phyloP scores from a whole-genome alignment of 2,797 vertebrate species.

The Microctenopoma steveboyesi region DNA sequence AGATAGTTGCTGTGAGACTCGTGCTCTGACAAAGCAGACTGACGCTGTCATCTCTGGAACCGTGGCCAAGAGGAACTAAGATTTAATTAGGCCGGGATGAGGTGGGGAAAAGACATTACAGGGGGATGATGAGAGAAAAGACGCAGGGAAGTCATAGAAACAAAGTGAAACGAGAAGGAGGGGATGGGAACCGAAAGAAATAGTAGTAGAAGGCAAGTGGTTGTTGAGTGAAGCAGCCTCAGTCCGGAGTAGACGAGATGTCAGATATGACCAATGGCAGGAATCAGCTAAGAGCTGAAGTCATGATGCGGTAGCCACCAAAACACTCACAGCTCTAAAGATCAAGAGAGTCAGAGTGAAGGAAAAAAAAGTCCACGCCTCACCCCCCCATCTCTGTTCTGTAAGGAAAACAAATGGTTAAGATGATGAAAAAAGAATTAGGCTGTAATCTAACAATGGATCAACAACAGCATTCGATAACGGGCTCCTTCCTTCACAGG shows the following conservation, averaged over 20 bases:
- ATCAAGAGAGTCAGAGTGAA: slow-evolving; percentile 37
- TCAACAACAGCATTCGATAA: slow-evolving; percentile 69
- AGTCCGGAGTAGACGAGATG: slow-evolving; percentile 41
- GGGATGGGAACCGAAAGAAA: not conserved
- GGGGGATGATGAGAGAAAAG: not conserved
- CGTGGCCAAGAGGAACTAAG: too few species aligned
- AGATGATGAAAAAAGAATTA: slow-evolving; percentile 82
- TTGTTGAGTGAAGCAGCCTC: slow-evolving; percentile 24
- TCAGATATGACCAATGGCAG: slow-evolving; percentile 73
- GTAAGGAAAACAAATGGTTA: slow-evolving; percentile 81
- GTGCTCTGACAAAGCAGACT: too few species aligned
- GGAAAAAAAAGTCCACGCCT: slow-evolving; percentile 29
- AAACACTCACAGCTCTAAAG: slow-evolving; percentile 45
- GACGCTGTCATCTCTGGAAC: too few species aligned
- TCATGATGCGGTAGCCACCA: slow-evolving; percentile 58
- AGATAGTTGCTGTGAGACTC: not conserved
- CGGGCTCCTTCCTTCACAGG: slow-evolving; percentile 34
- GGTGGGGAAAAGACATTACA: not conserved
- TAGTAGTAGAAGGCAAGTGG: slow-evolving; percentile 7
- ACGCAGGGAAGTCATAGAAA: not conserved
- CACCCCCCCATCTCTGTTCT: slow-evolving; percentile 30
- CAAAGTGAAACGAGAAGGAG: not conserved
- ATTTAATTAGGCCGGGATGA: not conserved
- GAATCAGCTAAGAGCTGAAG: slow-evolving; percentile 63
- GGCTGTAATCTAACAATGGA: slow-evolving; percentile 75